These are phyloP conservation scores for Nothocercus nigrocapillus DNA, from an alignment of 2,113 vertebrate species.

Conservation along the genomic window DNA sequence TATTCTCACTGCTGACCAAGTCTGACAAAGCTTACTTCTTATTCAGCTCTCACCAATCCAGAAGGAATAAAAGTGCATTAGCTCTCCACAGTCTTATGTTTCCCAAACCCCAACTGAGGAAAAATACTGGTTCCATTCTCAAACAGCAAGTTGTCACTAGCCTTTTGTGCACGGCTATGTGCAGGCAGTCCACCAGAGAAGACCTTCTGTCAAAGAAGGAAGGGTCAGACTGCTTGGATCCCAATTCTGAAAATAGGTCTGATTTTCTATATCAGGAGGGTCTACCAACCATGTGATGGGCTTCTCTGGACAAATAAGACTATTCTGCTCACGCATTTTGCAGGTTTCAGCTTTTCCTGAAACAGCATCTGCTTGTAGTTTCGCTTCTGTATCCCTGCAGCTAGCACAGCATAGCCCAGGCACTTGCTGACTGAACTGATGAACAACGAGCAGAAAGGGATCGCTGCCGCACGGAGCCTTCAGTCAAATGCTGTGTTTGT, in stretches of 20 bases:
- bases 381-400: not conserved
- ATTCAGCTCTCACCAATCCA: not conserved
- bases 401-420: not conserved
- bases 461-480: not conserved
- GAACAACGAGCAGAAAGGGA: not conserved
- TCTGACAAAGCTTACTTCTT: not conserved
- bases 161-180: not conserved
- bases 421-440: not conserved
- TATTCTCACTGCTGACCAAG: not conserved
- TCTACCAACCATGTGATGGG: not conserved
- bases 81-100: not conserved
- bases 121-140: not conserved
- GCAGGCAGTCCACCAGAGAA: not conserved
- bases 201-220: not conserved
- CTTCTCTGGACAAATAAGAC: not conserved
- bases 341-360: not conserved
- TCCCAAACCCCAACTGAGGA: not conserved
- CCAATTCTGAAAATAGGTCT: not conserved
- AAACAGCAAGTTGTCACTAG: not conserved
- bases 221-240: not conserved
- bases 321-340: not conserved
- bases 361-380: not conserved
- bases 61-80: not conserved
- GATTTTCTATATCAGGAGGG: not conserved
- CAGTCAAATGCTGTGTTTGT: not conserved